A percentile compares a stretch with the other conserved stretches of the same genome.
phyloP scores from a whole-genome alignment of 2,797 vertebrate genomes.

The Naso thynnoides region DNA sequence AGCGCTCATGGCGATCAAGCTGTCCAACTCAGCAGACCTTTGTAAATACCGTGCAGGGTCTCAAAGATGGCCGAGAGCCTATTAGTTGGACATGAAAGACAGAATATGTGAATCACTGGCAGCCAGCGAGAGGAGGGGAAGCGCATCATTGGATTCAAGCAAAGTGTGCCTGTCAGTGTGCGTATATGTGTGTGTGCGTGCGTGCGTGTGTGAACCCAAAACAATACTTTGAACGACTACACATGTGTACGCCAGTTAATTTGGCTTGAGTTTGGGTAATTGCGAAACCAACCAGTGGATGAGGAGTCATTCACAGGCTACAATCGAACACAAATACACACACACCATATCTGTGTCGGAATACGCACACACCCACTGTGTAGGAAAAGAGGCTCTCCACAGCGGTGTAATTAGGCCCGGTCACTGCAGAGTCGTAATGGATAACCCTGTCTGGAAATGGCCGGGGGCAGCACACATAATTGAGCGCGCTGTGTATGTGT shows the following conservation, averaged over 20 bases:
- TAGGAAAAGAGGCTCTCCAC: conserved; percentile 65
- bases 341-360: conserved; percentile 26
- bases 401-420: conserved; percentile 73
- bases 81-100: conserved; percentile 68
- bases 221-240: conserved; percentile 47
- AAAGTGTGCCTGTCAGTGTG: conserved; percentile 13
- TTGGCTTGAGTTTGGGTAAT: conserved; percentile 60
- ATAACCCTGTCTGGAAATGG: conserved; percentile 73
- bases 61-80: conserved; percentile 56
- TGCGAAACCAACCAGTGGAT: conserved; percentile 47
- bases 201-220: neutral
- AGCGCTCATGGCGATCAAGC: conserved; percentile 59
- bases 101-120: conserved; percentile 61
- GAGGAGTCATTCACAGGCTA: conserved; percentile 49
- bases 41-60: conserved; percentile 66
- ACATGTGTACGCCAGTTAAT: conserved; percentile 46
- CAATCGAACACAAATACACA: conserved; percentile 29
- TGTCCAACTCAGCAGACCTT: conserved; percentile 61
- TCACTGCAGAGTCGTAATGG: conserved; percentile 74
- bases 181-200: conserved; percentile 19
- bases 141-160: conserved; percentile 43
- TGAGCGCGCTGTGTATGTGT: conserved; percentile 47
- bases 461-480: conserved; percentile 61
- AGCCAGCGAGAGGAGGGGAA: conserved; percentile 23
- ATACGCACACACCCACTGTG: conserved; percentile 47